Percentiles rank a stretch among this genome's conserved stretches.
Conservation (phyloP, 2,888 invertebrate genomes). For the Trissoscelio sp. region DNA sequence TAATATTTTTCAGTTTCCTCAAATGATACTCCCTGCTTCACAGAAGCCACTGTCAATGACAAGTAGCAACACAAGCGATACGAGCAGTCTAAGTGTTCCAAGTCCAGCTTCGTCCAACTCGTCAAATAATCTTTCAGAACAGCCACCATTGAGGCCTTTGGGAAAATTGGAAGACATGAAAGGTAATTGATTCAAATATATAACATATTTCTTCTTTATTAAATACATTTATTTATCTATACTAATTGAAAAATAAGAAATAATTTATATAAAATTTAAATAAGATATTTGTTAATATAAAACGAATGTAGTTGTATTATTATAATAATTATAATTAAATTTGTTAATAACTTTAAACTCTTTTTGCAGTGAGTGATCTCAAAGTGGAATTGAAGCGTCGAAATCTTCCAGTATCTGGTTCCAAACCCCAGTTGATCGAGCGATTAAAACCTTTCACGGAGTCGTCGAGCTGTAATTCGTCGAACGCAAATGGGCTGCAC, state of each 20-base stretch:
- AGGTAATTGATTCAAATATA: slow-evolving; percentile 78
- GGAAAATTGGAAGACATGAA: slow-evolving; percentile 97
- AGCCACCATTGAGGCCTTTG: slow-evolving; percentile 83
- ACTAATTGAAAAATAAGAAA: slow-evolving; percentile 5
- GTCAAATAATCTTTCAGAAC: slow-evolving; percentile 80
- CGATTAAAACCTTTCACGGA: slow-evolving; percentile 90
- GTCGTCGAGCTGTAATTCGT: slow-evolving; percentile 77
- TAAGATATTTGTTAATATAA: no score
- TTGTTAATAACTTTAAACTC: no score
- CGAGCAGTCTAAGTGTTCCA: slow-evolving; percentile 79
- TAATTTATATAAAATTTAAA: no score
- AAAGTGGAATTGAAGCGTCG: slow-evolving; percentile 97
- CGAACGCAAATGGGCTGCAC: slow-evolving; percentile 80
- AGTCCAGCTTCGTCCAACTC: slow-evolving; percentile 81
- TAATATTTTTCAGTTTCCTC: slow-evolving; percentile 86
- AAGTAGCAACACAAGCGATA: slow-evolving; percentile 81
- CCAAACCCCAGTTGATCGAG: slow-evolving; percentile 97
- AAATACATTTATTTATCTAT: no score
- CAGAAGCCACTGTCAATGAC: slow-evolving; percentile 85
- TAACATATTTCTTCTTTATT: no score
- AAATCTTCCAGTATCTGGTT: slow-evolving; percentile 97
- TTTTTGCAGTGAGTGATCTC: slow-evolving; percentile 91
- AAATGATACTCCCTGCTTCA: slow-evolving; percentile 91
- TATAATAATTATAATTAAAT: no score
- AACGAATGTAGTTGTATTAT: no score